Conservation (phyloP, 2,888 invertebrate species). For the Euclidia mi region DNA sequence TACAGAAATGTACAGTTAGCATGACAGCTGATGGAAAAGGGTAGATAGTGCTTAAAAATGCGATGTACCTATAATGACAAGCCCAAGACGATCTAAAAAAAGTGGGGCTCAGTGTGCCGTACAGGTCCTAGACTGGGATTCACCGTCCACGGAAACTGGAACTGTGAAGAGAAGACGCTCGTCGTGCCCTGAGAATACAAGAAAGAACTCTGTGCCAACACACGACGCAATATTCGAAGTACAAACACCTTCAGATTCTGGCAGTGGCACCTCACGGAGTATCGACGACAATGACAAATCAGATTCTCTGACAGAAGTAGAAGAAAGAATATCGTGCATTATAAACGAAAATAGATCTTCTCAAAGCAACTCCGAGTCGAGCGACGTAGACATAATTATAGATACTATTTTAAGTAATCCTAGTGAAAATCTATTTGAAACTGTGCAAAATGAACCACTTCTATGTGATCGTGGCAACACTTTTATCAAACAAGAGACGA, state of each 20-base stretch:
- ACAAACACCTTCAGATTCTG: constrained; percentile 83
- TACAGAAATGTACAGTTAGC: constrained; percentile 26
- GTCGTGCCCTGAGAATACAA: constrained; percentile 84
- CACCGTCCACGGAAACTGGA: constrained; percentile 92
- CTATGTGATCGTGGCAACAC: constrained; percentile 76
- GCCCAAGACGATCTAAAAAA: constrained; percentile 86
- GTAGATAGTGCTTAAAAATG: constrained; percentile 70
- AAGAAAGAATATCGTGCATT: constrained; percentile 86
- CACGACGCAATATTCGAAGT: constrained; percentile 79
- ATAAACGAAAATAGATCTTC: constrained; percentile 87
- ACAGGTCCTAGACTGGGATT: constrained; percentile 92
- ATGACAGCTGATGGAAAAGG: constrained; percentile 37
- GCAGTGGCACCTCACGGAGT: constrained; percentile 81
- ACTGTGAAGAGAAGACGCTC: constrained; percentile 92
- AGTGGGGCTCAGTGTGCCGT: constrained; percentile 77
- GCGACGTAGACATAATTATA: constrained; percentile 82
- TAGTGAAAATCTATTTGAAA: constrained; percentile 65
- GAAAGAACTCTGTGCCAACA: constrained; percentile 57
- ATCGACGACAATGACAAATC: constrained; percentile 77
- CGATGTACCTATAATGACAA: constrained; percentile 84
- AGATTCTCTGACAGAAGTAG: constrained; percentile 81
- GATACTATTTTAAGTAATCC: constrained; percentile 77
- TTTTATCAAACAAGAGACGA: constrained; percentile 73
- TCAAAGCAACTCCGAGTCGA: constrained; percentile 84
- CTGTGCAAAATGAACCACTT: constrained; percentile 69